Evolutionary conservation across 2,797 vertebrate species (phyloP).

Genomic region (Vireo griseus): DNA sequence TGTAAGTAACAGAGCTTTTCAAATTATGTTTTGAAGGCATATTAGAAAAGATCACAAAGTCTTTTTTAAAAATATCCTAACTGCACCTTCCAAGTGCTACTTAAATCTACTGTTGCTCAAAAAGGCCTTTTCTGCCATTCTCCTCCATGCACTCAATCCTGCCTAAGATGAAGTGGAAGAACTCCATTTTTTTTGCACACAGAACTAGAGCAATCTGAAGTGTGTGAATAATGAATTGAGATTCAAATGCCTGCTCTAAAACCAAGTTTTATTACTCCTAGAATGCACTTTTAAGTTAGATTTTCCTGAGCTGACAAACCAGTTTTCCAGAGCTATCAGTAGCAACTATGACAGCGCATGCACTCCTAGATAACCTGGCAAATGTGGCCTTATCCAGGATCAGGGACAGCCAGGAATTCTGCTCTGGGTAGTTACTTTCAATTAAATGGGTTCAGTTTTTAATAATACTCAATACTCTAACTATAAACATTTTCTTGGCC

Average conservation of each 20-base stretch:
- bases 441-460: neutral
- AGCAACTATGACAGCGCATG: neutral
- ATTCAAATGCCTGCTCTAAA: neutral
- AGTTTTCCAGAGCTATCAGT: neutral
- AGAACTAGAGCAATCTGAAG: neutral
- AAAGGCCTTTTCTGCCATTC: neutral
- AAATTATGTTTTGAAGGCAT: neutral
- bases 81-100: neutral
- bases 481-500: neutral
- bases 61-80: neutral
- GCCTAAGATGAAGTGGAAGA: neutral
- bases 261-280: neutral
- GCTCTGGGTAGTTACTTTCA: neutral
- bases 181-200: neutral
- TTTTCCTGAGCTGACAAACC: neutral
- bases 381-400: neutral
- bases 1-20: neutral
- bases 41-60: neutral
- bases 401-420: neutral
- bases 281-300: neutral
- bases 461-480: neutral
- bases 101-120: accelerated
- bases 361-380: neutral
- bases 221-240: neutral
- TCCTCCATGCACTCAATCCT: neutral